These are phyloP conservation scores for Idaea biselata DNA, from an alignment of 2,888 invertebrate genomes.

Conservation along the genomic window DNA sequence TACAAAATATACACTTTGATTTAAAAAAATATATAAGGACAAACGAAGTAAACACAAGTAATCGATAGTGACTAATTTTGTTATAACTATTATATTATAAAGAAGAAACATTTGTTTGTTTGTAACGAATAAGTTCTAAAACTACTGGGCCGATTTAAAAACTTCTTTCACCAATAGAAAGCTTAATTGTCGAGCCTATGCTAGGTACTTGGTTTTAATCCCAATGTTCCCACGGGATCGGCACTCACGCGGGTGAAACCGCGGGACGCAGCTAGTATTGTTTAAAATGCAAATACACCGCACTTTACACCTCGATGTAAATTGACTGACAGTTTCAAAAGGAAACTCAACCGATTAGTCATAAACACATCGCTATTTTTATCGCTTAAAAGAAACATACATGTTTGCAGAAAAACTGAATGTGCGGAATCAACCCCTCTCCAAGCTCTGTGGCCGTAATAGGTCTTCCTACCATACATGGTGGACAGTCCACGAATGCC, in stretches of 20 bases:
- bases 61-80: constrained; percentile 12
- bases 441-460: constrained; percentile 30
- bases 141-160: too few relatives aligned
- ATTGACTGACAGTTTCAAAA: background rate
- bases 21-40: background rate
- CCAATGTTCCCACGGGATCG: too few relatives aligned
- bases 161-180: too few relatives aligned
- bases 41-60: constrained; percentile 8
- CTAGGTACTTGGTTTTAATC: too few relatives aligned
- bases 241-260: too few relatives aligned
- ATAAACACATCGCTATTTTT: background rate
- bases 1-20: background rate
- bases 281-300: background rate
- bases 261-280: too few relatives aligned
- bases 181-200: too few relatives aligned
- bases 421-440: constrained; percentile 19
- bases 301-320: constrained; percentile 7
- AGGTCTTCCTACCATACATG: constrained; percentile 47
- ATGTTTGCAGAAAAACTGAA: constrained; percentile 20
- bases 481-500: constrained; percentile 47
- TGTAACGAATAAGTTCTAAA: too few relatives aligned
- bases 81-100: too few relatives aligned
- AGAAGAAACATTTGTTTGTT: too few relatives aligned
- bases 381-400: background rate
- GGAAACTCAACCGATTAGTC: background rate